phyloP scores from a whole-genome alignment of 2,797 vertebrate species.

The Neostethus bicornis region DNA sequence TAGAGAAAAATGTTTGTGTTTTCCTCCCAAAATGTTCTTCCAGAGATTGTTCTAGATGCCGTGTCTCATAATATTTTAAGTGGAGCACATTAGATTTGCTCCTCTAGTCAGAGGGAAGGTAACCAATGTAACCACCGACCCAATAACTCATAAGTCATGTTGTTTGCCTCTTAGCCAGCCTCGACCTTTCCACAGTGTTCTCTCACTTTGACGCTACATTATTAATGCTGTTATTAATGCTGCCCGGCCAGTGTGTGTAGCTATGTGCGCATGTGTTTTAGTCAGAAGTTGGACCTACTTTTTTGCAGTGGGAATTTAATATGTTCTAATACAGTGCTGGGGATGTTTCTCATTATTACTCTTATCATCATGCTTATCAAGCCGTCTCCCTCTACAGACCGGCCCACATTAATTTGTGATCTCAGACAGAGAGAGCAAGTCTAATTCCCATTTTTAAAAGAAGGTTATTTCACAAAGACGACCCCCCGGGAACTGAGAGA shows the following conservation, averaged over 20 bases:
- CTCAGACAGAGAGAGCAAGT: constrained; percentile 38
- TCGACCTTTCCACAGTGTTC: constrained; percentile 61
- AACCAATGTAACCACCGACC: constrained; percentile 33
- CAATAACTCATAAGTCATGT: constrained; percentile 47
- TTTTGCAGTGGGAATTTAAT: constrained; percentile 45
- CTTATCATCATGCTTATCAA: constrained; percentile 39
- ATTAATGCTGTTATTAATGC: constrained; percentile 68
- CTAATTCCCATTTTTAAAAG: constrained; percentile 59
- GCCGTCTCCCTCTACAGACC: constrained; percentile 31
- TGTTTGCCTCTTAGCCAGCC: constrained; percentile 54
- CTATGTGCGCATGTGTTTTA: constrained; percentile 24
- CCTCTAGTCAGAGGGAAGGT: constrained; percentile 15
- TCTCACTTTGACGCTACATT: constrained; percentile 53
- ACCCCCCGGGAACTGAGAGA: constrained; percentile 40
- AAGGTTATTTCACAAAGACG: constrained; percentile 64
- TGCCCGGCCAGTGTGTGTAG: constrained; percentile 21
- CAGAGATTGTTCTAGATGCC: constrained; percentile 2
- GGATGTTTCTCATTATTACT: constrained; percentile 46
- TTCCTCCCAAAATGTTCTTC: not conserved
- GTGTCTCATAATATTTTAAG: constrained; percentile 17
- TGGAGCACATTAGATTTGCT: constrained; percentile 3
- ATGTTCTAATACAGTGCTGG: constrained; percentile 49
- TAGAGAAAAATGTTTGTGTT: not conserved
- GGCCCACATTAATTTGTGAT: constrained; percentile 51
- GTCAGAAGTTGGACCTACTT: constrained; percentile 14